Evolutionary conservation across 2,888 invertebrate species (phyloP).

Genomic region (Eilema sororculum): DNA sequence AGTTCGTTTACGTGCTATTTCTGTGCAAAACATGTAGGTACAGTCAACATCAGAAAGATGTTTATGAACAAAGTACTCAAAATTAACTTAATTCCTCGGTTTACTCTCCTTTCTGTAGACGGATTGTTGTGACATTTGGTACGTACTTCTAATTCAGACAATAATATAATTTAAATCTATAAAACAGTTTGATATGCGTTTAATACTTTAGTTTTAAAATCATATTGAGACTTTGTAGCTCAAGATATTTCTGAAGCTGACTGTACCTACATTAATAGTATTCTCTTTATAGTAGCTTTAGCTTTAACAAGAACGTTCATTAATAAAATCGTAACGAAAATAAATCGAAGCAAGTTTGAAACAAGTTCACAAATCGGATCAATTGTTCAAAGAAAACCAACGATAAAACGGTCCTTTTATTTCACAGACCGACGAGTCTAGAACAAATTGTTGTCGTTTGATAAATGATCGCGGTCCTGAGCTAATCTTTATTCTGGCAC

Average conservation of each 20-base stretch:
- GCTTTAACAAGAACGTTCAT: background rate
- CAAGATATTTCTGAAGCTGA: too few species aligned
- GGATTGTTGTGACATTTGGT: too few species aligned
- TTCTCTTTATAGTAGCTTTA: too few species aligned
- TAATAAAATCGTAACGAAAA: background rate
- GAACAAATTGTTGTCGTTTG: constrained; percentile 55
- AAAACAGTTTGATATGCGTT: too few species aligned
- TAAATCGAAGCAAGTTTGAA: background rate
- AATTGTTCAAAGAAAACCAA: constrained; percentile 15
- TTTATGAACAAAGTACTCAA: too few species aligned
- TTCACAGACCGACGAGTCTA: constrained; percentile 32
- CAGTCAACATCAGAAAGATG: too few species aligned
- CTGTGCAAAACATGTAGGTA: background rate
- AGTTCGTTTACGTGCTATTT: constrained; percentile 2
- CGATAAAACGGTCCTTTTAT: constrained; percentile 19
- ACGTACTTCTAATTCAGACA: too few species aligned
- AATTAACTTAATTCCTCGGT: too few species aligned
- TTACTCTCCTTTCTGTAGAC: too few species aligned
- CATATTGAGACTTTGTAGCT: too few species aligned
- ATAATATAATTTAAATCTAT: too few species aligned
- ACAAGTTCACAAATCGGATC: constrained; percentile 6
- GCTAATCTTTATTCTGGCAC: constrained; percentile 76
- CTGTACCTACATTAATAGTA: background rate
- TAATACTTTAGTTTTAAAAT: too few species aligned
- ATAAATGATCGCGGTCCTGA: constrained; percentile 58